These are phyloP conservation scores for Cryptops parisi DNA, from an alignment of 2,888 invertebrate species.

Conservation along the genomic window DNA sequence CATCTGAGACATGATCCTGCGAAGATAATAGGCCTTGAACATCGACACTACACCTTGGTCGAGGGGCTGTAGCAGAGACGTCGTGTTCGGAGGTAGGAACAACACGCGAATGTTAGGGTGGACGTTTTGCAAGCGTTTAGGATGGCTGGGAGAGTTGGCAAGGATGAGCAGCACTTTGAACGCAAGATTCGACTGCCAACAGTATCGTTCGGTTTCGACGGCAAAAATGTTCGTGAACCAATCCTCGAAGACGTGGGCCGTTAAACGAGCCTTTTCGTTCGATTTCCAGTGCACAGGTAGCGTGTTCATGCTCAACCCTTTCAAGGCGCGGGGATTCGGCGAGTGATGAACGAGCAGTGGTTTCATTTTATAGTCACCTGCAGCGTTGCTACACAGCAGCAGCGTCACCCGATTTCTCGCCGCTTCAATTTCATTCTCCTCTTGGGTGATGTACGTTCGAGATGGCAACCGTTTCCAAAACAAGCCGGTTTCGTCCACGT, in stretches of 20 bases:
- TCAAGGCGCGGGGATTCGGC: background rate
- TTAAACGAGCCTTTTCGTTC: background rate
- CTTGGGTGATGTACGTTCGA: background rate
- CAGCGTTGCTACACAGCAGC: background rate
- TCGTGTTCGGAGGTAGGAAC: background rate
- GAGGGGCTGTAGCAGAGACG: background rate
- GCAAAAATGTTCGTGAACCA: background rate
- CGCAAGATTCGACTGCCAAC: background rate
- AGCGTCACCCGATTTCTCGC: background rate
- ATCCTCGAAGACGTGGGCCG: background rate
- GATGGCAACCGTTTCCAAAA: background rate
- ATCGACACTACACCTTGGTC: background rate
- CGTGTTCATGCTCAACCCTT: background rate
- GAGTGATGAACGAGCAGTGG: background rate
- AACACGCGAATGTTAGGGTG: background rate
- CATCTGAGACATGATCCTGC: background rate
- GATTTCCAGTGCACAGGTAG: background rate
- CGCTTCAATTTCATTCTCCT: background rate
- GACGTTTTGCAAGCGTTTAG: background rate
- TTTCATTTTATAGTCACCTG: background rate
- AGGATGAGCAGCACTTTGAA: background rate
- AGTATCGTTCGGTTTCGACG: background rate
- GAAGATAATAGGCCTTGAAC: background rate
- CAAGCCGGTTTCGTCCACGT: background rate
- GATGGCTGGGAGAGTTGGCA: background rate